Evolutionary conservation across 1,140 invertebrate species (phyloP).

Genomic region (Saccostrea glomerata): DNA sequence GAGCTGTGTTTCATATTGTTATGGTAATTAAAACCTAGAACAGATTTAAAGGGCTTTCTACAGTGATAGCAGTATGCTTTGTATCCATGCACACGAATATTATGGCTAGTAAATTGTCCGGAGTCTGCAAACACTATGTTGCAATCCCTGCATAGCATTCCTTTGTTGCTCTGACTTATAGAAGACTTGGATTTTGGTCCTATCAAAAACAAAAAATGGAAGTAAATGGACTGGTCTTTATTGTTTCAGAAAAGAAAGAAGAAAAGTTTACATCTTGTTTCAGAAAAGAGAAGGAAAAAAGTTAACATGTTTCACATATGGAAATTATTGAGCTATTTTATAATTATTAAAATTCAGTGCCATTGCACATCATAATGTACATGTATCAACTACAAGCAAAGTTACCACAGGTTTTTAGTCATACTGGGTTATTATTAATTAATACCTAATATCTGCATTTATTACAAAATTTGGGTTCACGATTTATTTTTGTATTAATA

Average conservation of each 20-base stretch:
- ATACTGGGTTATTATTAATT: too few relatives aligned
- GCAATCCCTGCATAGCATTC: background rate
- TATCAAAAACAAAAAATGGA: slow-evolving; percentile 28
- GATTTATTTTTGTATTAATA: too few relatives aligned
- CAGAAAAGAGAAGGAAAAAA: too few relatives aligned
- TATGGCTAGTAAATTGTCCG: slow-evolving; percentile 16
- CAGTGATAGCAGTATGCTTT: slow-evolving; percentile 6
- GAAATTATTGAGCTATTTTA: too few relatives aligned
- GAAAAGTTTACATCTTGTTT: too few relatives aligned
- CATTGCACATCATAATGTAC: too few relatives aligned
- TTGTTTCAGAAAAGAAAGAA: background rate
- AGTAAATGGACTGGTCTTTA: background rate
- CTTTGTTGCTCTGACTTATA: slow-evolving; percentile 1
- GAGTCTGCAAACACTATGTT: slow-evolving; percentile 30
- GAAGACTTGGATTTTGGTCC: slow-evolving; percentile 4
- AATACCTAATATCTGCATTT: too few relatives aligned
- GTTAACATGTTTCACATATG: too few relatives aligned
- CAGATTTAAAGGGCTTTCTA: slow-evolving; percentile 13
- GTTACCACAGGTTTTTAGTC: too few relatives aligned
- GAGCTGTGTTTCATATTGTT: slow-evolving; percentile 25
- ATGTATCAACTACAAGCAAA: too few relatives aligned
- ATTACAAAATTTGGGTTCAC: too few relatives aligned
- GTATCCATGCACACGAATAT: background rate
- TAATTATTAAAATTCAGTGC: too few relatives aligned
- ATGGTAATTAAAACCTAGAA: slow-evolving; percentile 18